Evolutionary conservation across 2,797 vertebrate species (phyloP).

Genomic region (Enteromius mattozi): DNA sequence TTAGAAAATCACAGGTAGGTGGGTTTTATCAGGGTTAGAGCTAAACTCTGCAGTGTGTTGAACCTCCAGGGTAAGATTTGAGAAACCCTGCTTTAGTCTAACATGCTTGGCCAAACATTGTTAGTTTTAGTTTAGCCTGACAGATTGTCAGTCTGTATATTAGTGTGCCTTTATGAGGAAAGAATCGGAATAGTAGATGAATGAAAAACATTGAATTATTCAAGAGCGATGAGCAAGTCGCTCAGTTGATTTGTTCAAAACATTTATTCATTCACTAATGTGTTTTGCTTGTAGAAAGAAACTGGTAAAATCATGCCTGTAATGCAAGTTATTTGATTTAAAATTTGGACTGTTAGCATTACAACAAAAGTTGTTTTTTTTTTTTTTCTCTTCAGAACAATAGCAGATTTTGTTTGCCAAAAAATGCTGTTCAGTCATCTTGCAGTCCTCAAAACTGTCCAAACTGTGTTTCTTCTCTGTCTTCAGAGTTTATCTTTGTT

Average conservation of each 20-base stretch:
- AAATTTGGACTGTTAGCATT: neutral
- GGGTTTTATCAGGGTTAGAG: too few relatives aligned
- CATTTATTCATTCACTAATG: neutral
- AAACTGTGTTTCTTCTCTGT: neutral
- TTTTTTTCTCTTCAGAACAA: neutral
- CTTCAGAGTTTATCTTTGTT: conserved; percentile 3
- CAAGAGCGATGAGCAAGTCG: neutral
- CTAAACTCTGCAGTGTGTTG: too few relatives aligned
- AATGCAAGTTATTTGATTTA: neutral
- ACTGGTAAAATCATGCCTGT: neutral
- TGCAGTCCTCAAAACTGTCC: neutral
- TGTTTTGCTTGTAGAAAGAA: neutral
- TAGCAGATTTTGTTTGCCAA: neutral
- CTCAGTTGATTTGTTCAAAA: neutral
- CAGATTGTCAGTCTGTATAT: neutral
- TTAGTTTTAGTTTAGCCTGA: neutral
- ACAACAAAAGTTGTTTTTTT: neutral
- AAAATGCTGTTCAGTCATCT: neutral
- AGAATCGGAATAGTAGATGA: neutral
- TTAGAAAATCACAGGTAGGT: too few relatives aligned
- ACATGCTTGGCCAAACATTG: neutral
- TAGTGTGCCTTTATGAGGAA: neutral
- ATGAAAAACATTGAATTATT: neutral
- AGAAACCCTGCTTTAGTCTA: too few relatives aligned
- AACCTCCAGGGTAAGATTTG: too few relatives aligned